Evolutionary conservation across 2,888 invertebrate genomes (phyloP).

Genomic region (Cryptocheilus praepositus): DNA sequence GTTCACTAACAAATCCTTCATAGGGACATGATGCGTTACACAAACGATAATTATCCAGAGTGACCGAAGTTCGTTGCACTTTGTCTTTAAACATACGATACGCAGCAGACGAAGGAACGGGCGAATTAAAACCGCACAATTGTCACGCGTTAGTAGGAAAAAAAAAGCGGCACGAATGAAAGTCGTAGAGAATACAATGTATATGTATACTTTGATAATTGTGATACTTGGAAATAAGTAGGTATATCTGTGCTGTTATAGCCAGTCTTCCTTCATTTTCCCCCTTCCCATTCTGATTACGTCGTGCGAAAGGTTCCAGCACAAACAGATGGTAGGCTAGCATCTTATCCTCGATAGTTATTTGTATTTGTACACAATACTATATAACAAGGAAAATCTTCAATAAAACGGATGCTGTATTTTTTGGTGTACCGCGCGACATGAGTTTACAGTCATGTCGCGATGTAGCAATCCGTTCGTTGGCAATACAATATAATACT

Average conservation of each 20-base stretch:
- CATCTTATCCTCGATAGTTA: conserved; percentile 43
- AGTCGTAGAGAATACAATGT: conserved; percentile 13
- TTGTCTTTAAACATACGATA: no score
- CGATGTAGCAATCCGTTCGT: conserved; percentile 48
- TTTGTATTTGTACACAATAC: conserved; percentile 68
- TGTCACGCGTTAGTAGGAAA: conserved; percentile 7
- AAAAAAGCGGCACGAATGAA: conserved; percentile 14
- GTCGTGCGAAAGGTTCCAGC: conserved; percentile 7
- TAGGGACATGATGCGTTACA: no score
- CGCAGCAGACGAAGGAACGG: neutral
- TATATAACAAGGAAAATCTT: conserved; percentile 67
- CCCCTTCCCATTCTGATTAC: neutral
- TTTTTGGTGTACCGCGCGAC: conserved; percentile 53
- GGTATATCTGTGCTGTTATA: conserved; percentile 41
- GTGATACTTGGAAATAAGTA: conserved; percentile 61
- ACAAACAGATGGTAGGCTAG: conserved; percentile 21
- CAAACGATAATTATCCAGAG: no score
- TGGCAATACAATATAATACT: conserved; percentile 61
- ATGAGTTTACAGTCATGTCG: conserved; percentile 40
- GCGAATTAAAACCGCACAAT: conserved; percentile 2
- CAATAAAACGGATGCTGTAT: conserved; percentile 65
- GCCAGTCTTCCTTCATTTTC: conserved; percentile 1
- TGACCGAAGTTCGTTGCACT: no score
- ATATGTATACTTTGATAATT: conserved; percentile 49
- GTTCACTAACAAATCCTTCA: no score